Base-by-base conservation (phyloP, 2,888 invertebrate species). In the Xanthorhoe spadicearia region DNA sequence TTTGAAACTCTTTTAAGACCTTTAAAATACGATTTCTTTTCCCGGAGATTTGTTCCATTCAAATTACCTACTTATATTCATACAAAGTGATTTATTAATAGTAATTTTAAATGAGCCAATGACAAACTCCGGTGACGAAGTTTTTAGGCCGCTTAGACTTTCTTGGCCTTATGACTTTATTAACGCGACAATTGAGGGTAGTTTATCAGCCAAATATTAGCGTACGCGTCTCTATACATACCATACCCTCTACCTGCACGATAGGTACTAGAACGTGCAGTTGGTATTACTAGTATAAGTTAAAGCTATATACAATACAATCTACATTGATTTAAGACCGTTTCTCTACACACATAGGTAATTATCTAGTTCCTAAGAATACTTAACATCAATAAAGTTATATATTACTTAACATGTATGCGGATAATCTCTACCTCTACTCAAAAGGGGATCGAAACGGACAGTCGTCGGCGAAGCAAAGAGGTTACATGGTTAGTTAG, bases 241-340 rank as follows among this genome's bases (percentile, higher is more conserved):
- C 77, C 38, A 43, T 13, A 43, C 74, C 64, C 76, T 8, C 17
- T 13, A 15, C 13, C 79, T 82, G 84, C 68, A 76, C 78, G 75
- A 79, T 81, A 43, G 32, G 75, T 83, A 81, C 79, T 80, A 84
- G 76, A 74, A 81, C 78, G 79, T 83, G 84, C 80, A 82, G 75
- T 85, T 84, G 49, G 59, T 62, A 78, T 80, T 77, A 79, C 83
- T 80, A 81, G 77, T 83, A 81, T 79, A 62, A 54, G 54, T 64
- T 17, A 61, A 83, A 83, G 76, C 79, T 88, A 90, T 89, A 81
- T 89, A 91, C 89, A 90, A 78, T 80, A 86, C 77, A 78, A 80
- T 83, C 87, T 88, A 88, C 81, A 81, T 75, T 72, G 74, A 74
- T 73, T 77, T 72, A 77, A 77, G 84, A 87, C 84, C 88, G 86